These are phyloP conservation scores for Progne subis DNA, from an alignment of 2,113 vertebrate species.

Conservation along the genomic window DNA sequence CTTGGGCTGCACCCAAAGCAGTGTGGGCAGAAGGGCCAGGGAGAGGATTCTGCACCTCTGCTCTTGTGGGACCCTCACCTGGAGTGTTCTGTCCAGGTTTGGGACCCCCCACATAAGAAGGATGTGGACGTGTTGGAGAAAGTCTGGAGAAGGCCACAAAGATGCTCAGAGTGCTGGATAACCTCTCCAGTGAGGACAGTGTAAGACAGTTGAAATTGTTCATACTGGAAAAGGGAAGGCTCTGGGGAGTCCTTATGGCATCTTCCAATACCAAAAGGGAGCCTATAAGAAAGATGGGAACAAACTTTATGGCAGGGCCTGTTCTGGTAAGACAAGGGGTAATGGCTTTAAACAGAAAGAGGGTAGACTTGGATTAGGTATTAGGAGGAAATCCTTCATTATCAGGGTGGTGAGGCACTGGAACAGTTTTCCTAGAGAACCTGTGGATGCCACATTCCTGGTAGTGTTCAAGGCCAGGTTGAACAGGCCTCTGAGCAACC, in stretches of 20 bases:
- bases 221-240: neutral
- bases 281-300: neutral
- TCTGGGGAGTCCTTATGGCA: neutral
- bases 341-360: neutral
- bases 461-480: neutral
- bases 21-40: fast-evolving
- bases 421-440: neutral
- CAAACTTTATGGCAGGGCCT: neutral
- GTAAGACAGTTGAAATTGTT: neutral
- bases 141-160: neutral
- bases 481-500: neutral
- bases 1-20: neutral
- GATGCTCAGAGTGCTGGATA: neutral
- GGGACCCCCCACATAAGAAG: neutral
- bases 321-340: neutral
- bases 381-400: neutral
- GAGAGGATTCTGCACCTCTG: neutral
- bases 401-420: neutral
- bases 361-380: neutral
- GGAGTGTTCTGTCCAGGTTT: neutral
- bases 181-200: neutral
- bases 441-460: neutral
- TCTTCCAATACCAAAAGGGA: neutral
- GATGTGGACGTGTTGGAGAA: neutral
- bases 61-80: neutral